These are phyloP conservation scores for Drosophila cyrtoloma DNA, from an alignment of 2,888 invertebrate genomes.

Conservation along the genomic window DNA sequence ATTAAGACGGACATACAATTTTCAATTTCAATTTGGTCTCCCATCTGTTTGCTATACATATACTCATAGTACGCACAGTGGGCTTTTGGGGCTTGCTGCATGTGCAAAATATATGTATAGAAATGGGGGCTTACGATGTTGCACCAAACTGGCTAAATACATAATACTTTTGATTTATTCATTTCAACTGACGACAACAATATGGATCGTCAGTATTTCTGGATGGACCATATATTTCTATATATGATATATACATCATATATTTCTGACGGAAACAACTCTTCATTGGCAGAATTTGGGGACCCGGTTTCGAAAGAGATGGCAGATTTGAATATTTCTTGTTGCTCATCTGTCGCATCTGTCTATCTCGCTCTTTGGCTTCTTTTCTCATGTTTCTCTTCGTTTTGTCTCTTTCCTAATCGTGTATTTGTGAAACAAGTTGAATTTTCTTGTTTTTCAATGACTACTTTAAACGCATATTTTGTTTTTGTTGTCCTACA, in stretches of 20 bases:
- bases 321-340: background rate
- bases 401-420: slow-evolving; percentile 39
- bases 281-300: slow-evolving; percentile 48
- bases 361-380: slow-evolving; percentile 27
- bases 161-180: slow-evolving; percentile 26
- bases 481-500: slow-evolving; percentile 29
- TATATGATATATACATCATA: background rate
- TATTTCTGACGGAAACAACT: slow-evolving; percentile 48
- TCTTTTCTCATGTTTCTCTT: slow-evolving; percentile 23
- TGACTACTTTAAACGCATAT: slow-evolving; percentile 25
- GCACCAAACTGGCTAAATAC: slow-evolving; percentile 10
- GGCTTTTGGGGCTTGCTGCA: slow-evolving; percentile 17
- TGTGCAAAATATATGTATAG: background rate
- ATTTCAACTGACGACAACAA: slow-evolving; percentile 8
- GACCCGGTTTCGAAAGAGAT: slow-evolving; percentile 8
- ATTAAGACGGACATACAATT: slow-evolving; percentile 21
- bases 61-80: slow-evolving; percentile 31
- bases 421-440: slow-evolving; percentile 36
- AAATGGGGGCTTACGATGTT: slow-evolving; percentile 5
- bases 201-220: slow-evolving; percentile 33
- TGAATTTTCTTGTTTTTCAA: slow-evolving; percentile 5
- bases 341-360: background rate
- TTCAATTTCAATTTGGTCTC: slow-evolving; percentile 3
- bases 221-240: slow-evolving; percentile 38
- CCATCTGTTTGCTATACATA: slow-evolving; percentile 1